Evolutionary conservation across 2,797 vertebrate genomes (phyloP), one percentile per base, ranked within the genome.

Genomic region (Pachyuromys duprasi): DNA sequence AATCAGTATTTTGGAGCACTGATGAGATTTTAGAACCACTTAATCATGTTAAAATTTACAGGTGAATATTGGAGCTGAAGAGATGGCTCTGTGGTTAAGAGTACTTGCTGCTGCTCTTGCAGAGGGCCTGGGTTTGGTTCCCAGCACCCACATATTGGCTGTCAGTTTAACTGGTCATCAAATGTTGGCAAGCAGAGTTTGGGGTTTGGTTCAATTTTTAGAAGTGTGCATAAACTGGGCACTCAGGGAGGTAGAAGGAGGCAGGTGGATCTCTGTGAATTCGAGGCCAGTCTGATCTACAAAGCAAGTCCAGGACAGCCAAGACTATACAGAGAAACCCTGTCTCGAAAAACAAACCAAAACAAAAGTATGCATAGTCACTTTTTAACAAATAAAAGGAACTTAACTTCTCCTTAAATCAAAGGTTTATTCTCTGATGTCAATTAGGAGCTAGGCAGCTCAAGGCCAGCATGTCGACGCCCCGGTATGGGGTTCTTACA

Each of bases 41-140:
- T 92, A 83, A 78, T 89, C 78, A 86, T 78, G 42, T 92, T 94
- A 91, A 95, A 84, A 82, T 93, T 86, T 70, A 90, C 57, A 62
- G 45, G 4, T 83, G 45, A 86, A 26, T 93, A 33, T 49, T 14
- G 20, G 31, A 17, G 18, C 42, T 49, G 53, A 42, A 86, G 63
- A n/a, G 31, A 53, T 24, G 42, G 63, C 31, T 67, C 31, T 8
- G 31, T 15, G 31, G 60, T 31, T 63, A 31, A 45, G 60, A 63
- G 24, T 14, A 11, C 17, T 63, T 22, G 28, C 31, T 33, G 60
- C 81, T 45, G 62, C 28, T 65, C 81, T 49, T 65, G 9, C 62
- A 83, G 81, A 84, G 11, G 39, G 22, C 39, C 9, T 67, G 62
- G 0, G 3, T 49, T 33, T 31, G 1, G 39, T 45, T 65, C 28